Conservation (phyloP, 2,113 vertebrate genomes). For the Fregata magnificens region DNA sequence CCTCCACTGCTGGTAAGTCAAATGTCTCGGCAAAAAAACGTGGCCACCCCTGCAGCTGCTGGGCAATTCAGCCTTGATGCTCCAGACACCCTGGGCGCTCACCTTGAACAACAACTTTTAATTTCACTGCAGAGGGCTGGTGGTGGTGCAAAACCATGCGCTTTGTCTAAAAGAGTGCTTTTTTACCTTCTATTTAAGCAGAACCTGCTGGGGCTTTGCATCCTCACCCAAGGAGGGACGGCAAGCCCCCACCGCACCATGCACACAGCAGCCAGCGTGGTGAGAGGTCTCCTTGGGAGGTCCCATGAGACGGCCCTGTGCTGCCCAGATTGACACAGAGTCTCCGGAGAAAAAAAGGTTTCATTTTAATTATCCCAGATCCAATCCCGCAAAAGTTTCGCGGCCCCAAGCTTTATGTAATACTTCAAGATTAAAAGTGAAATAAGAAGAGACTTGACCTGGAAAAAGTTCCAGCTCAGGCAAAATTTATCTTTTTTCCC, state of each 20-base stretch:
- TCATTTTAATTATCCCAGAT: background rate
- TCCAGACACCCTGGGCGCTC: background rate
- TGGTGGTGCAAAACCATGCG: rapidly evolving
- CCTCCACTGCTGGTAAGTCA: background rate
- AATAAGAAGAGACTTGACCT: slow-evolving; percentile 51
- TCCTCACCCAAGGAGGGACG: background rate
- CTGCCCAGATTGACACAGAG: rapidly evolving
- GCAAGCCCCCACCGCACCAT: rapidly evolving
- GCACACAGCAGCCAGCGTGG: rapidly evolving
- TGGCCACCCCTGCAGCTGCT: background rate
- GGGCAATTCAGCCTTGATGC: background rate
- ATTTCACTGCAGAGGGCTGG: background rate
- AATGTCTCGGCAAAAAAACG: background rate
- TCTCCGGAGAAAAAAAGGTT: background rate
- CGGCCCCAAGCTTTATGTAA: background rate
- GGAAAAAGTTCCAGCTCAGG: slow-evolving; percentile 22
- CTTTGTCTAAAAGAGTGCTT: background rate
- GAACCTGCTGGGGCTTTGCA: background rate
- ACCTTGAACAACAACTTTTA: background rate
- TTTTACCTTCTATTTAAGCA: background rate
- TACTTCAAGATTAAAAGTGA: slow-evolving; percentile 21
- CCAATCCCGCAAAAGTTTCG: background rate
- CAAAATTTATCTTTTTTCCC: background rate
- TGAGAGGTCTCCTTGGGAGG: background rate
- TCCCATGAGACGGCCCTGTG: background rate